Base-by-base conservation (phyloP, 2,113 vertebrate species). In the Cheilinus undulatus region DNA sequence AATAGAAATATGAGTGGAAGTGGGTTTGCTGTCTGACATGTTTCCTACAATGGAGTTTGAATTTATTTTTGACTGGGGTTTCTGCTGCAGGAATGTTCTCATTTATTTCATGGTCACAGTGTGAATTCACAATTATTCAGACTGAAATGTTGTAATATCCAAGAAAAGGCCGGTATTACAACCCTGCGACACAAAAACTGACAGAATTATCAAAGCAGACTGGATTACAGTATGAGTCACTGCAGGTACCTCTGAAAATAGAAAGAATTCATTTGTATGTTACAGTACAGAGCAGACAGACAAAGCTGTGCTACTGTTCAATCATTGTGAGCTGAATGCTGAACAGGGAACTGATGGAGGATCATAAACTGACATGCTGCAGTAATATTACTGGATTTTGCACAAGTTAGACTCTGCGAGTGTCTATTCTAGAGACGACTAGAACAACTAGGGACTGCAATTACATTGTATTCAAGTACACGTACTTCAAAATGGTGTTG, bases 51-150 rank as follows among this genome's bases (percentile, higher is more conserved):
- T 32, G 40, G 32, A 59, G 43, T 49, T 52, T 48, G 43, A 13
- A 59, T 66, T 52, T 50, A 42, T 43, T 38, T 71, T 72, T 75
- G 58, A 86, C 73, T 42, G 22, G 52, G 5, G 51, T 30, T 48
- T 63, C 24, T 52, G 26, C 73, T 53, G 22, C 6, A 60, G 40
- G 61, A 56, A 45, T 73, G 34, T 45, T 28, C 58, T 78, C 53
- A 63, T 76, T 63, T 75, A 81, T 64, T 76, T 73, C 59, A 69
- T 10, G 32, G 53, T 68, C 19, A 52, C 43, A 53, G 50, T 56
- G 43, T 20, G 42, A 23, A 50, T 59, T 62, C 13, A 17, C 6
- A 15, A 6, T 7, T 36, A 6, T 50, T 45, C 40, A 51, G 38
- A 54, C 12, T 53, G 58, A 69, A 65, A 57, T 17, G 51, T 40